These are phyloP conservation scores for Aphis gossypii DNA, from an alignment of 1,140 invertebrate genomes.

Conservation along the genomic window DNA sequence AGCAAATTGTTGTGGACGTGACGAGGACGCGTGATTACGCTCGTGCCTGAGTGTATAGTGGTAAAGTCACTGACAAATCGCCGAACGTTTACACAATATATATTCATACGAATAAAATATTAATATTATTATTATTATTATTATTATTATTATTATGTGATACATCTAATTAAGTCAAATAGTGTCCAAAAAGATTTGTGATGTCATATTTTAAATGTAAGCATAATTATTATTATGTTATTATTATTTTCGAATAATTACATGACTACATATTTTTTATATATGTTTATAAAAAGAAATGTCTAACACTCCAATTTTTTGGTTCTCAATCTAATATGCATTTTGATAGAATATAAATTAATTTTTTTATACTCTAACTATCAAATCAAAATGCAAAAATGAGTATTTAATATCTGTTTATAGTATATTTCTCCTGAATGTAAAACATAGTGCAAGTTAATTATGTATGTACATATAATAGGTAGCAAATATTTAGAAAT, in stretches of 20 bases:
- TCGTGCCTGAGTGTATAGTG: not conserved
- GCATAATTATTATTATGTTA: not conserved
- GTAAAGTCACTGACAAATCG: not conserved
- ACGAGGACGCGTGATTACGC: not conserved
- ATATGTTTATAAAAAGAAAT: not conserved
- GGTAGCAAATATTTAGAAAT: not conserved
- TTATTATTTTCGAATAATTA: not conserved
- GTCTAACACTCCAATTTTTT: not conserved
- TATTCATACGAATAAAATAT: not conserved
- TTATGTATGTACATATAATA: not conserved
- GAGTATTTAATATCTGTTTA: not conserved
- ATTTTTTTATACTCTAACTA: not conserved
- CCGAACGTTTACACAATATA: not conserved
- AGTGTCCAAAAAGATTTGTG: not conserved
- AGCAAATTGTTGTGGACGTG: slow-evolving; percentile 11
- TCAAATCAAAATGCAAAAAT: not conserved
- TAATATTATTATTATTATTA: not conserved
- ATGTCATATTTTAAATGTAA: not conserved
- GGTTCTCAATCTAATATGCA: not conserved
- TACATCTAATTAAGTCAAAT: not conserved
- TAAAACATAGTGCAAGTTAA: not conserved
- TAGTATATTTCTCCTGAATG: not conserved
- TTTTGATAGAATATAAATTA: not conserved
- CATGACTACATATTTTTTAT: not conserved
- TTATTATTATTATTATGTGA: not conserved